Base-by-base conservation (phyloP, 1,140 invertebrate species). In the Odontomachus brunneus region DNA sequence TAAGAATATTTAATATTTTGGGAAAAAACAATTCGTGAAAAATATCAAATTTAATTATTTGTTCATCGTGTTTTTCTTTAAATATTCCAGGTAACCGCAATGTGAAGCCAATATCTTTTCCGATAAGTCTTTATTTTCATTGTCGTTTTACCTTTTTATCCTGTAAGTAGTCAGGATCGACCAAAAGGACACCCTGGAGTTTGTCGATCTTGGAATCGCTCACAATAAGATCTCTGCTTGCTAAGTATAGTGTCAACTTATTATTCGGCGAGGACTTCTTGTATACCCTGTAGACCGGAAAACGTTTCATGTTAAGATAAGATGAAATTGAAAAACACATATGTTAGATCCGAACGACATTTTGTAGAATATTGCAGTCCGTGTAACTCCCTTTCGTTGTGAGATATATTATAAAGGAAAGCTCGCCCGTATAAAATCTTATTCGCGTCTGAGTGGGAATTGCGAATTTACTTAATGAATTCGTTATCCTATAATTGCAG, bases 181-280 rank as follows among this genome's bases (percentile, higher is more conserved):
- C 96, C 71, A 97, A 94, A 2, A 98, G 93, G 9, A 98, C 97
- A 53, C 97, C 97, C 84, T 97, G 96, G 29, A 98, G 95, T 84
- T 95, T 96, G 90, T 97, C 97, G 55, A 97, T 96, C 90, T 94
- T 94, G 51, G 95, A 96, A 67, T 96, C 95, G 74, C 96, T 96
- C 17, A 97, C 96, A 0, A 97, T 95, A 59, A 98, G 94, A 91
- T 98, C 97, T 48, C 97, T 94, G 4, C 96, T 97, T 19, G 96
- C 96, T 88, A 98, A 93, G 89, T 98, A 98, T 24, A 98, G 90
- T 0, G 97, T 98, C 59, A 98, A 91, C 90, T 97, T 97, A 90
- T 96, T 97, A 92, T 98, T 98, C 4, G 97, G 96, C 2, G 97
- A 97, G 0, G 96, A 96, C 92, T 98, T 98, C 91, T 96, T 96